Evolutionary conservation across 2,888 invertebrate genomes (phyloP).

Genomic region (Phaedon cochleariae): DNA sequence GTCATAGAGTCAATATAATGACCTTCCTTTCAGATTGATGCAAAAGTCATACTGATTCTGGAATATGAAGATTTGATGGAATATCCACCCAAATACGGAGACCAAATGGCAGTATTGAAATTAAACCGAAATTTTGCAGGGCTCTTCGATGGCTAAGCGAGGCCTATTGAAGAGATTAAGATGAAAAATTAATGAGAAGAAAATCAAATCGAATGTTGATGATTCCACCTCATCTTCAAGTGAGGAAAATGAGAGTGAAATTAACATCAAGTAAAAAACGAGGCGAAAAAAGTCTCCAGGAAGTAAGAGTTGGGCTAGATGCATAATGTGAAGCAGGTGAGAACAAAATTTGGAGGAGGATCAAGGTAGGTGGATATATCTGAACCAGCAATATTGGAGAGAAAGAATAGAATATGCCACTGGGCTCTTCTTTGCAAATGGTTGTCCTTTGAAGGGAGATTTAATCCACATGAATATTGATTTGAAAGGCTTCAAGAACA

Average conservation of each 20-base stretch:
- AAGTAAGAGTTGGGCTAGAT: neutral
- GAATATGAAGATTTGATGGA: neutral
- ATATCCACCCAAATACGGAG: neutral
- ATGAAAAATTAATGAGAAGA: neutral
- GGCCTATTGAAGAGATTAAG: no score
- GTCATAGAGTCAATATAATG: neutral
- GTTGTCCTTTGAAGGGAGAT: neutral
- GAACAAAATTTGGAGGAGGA: slow-evolving; percentile 6
- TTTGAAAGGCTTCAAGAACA: neutral
- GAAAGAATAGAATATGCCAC: neutral
- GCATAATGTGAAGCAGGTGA: neutral
- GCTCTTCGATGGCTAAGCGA: no score
- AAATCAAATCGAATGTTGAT: neutral
- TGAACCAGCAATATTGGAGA: neutral
- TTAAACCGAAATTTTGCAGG: no score
- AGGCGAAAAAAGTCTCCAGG: neutral
- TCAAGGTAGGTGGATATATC: neutral
- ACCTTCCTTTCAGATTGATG: neutral
- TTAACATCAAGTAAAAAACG: no score
- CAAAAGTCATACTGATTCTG: neutral
- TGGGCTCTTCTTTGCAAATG: neutral
- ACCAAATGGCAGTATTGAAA: neutral
- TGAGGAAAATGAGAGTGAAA: neutral
- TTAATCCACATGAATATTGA: neutral
- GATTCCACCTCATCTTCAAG: neutral